These are phyloP conservation scores for Hippopotamyrus pictus DNA, from an alignment of 2,797 vertebrate species.

Conservation along the genomic window DNA sequence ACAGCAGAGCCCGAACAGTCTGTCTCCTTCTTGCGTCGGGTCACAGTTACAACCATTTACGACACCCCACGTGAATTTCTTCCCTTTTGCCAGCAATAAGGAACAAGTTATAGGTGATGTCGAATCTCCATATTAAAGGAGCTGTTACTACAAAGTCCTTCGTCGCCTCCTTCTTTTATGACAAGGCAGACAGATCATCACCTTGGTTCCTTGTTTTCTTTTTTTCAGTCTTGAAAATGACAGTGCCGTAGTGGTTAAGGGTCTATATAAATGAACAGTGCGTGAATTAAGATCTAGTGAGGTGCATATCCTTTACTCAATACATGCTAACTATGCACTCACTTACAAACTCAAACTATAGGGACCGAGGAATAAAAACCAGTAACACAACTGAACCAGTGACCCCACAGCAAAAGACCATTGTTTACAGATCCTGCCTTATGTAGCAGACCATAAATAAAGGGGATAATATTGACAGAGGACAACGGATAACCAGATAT, in stretches of 20 bases:
- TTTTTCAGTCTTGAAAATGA: not conserved
- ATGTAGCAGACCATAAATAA: not conserved
- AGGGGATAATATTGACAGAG: not conserved
- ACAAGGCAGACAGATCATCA: not conserved
- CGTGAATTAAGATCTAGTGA: not conserved
- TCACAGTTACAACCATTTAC: not conserved
- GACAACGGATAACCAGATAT: not conserved
- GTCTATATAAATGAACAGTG: not conserved
- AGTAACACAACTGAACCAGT: not conserved
- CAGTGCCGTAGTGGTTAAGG: not conserved
- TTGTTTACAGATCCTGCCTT: not conserved
- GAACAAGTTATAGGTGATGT: not conserved
- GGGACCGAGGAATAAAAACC: not conserved
- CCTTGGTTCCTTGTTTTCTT: not conserved
- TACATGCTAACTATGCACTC: not conserved
- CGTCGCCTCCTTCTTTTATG: not conserved
- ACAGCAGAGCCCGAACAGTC: not conserved
- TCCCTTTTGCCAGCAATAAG: not conserved
- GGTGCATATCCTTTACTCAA: not conserved
- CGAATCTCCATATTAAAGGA: not conserved
- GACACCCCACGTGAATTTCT: not conserved
- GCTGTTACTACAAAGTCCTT: not conserved
- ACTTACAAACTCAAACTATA: not conserved
- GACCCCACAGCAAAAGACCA: not conserved
- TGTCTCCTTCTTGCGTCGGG: not conserved